Conservation (phyloP, 2,797 vertebrate genomes). For the Balearica regulorum region DNA sequence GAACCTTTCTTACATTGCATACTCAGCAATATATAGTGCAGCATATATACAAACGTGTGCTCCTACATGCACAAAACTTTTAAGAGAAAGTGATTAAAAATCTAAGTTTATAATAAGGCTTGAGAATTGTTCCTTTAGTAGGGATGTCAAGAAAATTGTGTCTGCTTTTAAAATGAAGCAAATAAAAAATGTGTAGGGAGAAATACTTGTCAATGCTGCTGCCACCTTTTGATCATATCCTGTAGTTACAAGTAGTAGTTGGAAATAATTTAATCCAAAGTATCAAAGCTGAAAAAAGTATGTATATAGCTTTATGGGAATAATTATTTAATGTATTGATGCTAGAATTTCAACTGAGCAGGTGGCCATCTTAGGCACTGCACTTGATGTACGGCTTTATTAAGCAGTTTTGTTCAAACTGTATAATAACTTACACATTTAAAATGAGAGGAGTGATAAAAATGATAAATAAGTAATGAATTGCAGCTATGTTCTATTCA, state of each 20-base stretch:
- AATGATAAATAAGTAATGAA: constrained; percentile 40
- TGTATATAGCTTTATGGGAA: neutral
- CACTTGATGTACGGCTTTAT: neutral
- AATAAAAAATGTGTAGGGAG: neutral
- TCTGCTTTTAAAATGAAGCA: neutral
- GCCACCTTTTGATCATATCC: constrained; percentile 35
- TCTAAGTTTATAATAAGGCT: neutral
- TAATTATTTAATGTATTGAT: neutral
- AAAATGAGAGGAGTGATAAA: constrained; percentile 35
- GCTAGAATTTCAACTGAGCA: neutral
- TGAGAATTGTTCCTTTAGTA: neutral
- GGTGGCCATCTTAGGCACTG: neutral
- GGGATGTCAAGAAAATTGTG: neutral
- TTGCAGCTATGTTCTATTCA: neutral
- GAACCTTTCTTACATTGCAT: neutral
- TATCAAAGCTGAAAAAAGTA: neutral
- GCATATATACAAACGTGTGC: neutral
- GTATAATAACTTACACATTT: constrained; percentile 1
- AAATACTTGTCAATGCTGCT: constrained; percentile 35
- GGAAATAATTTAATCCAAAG: neutral
- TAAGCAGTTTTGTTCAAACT: constrained; percentile 20
- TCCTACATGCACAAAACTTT: neutral
- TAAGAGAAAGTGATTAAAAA: neutral
- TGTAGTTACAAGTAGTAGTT: constrained; percentile 31
- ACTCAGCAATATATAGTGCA: neutral